Percentiles rank a stretch among this genome's conserved stretches.
phyloP scores from a whole-genome alignment of 2,888 invertebrate genomes.

The Callyntrura guangdongensis region DNA sequence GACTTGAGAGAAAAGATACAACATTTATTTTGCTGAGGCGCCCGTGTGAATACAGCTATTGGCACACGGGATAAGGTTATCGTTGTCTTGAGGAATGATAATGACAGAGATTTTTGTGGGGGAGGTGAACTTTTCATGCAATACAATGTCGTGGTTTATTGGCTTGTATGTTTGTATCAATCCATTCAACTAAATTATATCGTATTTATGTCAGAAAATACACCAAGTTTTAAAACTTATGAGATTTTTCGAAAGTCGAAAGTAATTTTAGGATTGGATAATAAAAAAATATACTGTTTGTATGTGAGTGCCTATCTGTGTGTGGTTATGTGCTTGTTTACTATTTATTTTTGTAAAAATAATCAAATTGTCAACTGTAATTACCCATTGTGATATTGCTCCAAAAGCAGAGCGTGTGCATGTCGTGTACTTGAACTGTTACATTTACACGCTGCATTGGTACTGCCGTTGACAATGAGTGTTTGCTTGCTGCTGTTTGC shows the following conservation, averaged over 20 bases:
- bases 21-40: too few species aligned
- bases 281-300: too few species aligned
- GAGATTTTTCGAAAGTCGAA: not conserved
- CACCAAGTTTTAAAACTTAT: not conserved
- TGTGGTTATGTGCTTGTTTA: too few species aligned
- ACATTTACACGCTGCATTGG: too few species aligned
- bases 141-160: too few species aligned
- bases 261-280: not conserved
- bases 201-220: not conserved
- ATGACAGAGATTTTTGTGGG: conserved; percentile 3
- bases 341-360: too few species aligned
- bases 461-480: too few species aligned
- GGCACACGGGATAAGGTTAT: too few species aligned
- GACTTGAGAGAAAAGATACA: not conserved
- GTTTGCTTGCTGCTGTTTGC: not conserved
- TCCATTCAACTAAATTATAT: not conserved
- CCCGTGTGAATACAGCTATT: too few species aligned
- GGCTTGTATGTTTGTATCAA: too few species aligned
- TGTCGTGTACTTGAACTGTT: too few species aligned
- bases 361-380: not conserved
- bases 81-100: not conserved
- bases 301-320: too few species aligned
- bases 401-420: not conserved
- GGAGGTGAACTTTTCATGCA: not conserved
- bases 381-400: not conserved